Evolutionary conservation across 2,797 vertebrate genomes (phyloP), one percentile per base, ranked within the genome.

Genomic region (Apogon hyalosoma): DNA sequence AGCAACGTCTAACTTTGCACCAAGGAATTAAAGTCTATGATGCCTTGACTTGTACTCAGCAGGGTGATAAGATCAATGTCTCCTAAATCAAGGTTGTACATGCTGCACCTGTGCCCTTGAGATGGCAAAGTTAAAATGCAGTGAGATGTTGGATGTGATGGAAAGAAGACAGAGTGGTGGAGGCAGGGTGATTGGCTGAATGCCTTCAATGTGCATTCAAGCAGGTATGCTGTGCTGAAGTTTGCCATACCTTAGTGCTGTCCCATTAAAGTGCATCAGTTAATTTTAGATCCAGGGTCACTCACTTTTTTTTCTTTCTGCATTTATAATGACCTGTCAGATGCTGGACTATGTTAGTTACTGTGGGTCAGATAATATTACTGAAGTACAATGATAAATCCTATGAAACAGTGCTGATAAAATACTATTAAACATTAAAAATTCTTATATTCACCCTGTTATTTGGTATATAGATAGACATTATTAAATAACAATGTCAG

Each of bases 71-170:
- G 48, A 50, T 48, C 52, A 18, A 6, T 36, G 40, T 62, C 57
- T 62, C 11, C 50, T 69, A 68, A 79, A 73, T 67, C 43, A 69
- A 68, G 43, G 43, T 19, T 64, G 43, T 38, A 56, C 19, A 11
- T 31, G 49, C 33, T 59, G 38, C 40, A 58, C 21, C 52, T 31
- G 24, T 41, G 52, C 40, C 57, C 14, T 62, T 46, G 38, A 69
- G 38, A 66, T 12, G 18, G 5, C 36, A 50, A 16, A 60, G 54
- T 14, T 61, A 14, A 56, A 63, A 52, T 36, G 59, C 24, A 52
- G 57, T 11, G 6, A 50, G 33, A 58, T 12, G 13, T 47, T 51
- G 36, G 45, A 12, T 14, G 33, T 47, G 55, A 50, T 15, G 43
- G 40, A 46, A 48, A 5, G 28, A 67, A 63, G 55, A 46, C 24